These are phyloP conservation scores for Arenaria interpres DNA, from an alignment of 2,113 vertebrate species.

Conservation along the genomic window DNA sequence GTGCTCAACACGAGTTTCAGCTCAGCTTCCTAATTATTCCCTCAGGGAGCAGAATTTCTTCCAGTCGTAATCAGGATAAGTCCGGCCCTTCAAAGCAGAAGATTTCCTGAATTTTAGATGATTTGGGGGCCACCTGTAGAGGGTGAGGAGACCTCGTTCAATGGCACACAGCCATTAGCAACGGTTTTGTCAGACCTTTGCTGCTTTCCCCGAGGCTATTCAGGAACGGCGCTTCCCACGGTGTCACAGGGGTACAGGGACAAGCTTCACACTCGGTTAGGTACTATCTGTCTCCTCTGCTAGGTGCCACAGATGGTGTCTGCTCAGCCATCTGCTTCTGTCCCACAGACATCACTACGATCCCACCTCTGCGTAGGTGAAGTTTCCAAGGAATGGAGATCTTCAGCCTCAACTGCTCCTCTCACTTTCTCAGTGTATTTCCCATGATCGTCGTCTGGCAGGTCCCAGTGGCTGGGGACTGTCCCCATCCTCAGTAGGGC, in stretches of 20 bases:
- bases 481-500: too few species aligned
- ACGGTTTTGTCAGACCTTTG: neutral
- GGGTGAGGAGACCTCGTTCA: neutral
- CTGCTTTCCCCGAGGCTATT: neutral
- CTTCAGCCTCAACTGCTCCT: neutral
- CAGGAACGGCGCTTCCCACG: neutral
- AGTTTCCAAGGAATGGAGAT: neutral
- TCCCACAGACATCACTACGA: neutral
- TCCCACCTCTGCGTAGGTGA: neutral
- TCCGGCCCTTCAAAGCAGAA: neutral
- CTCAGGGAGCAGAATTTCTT: constrained; percentile 27
- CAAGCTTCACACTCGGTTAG: neutral
- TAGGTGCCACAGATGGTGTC: neutral
- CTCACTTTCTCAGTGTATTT: neutral
- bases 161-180: neutral
- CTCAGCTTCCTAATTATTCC: constrained; percentile 32
- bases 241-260: accelerated
- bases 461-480: neutral
- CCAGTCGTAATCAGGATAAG: neutral
- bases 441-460: neutral
- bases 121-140: neutral
- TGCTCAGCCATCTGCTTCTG: constrained; percentile 14
- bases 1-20: neutral
- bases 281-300: neutral
- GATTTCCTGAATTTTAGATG: neutral